Evolutionary conservation across 1,140 invertebrate genomes (phyloP), one percentile per base, ranked within the genome.

Genomic region (Drosophila nasuta): DNA sequence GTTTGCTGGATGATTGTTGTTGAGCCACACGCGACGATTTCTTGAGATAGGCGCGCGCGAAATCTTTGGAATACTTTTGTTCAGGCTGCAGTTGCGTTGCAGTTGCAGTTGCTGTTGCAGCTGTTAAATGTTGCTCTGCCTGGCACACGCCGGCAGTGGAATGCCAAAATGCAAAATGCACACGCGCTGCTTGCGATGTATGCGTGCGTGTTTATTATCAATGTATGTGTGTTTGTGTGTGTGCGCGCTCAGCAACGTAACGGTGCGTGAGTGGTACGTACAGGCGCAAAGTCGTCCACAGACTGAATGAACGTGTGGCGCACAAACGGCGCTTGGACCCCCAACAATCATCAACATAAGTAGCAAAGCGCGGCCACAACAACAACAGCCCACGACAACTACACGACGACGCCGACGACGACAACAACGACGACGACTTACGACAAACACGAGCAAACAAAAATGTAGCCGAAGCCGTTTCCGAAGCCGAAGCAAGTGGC

Each of bases 301-400:
- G 86, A 83, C 81, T 88, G 85, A 88, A 88, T 88, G 85, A 88
- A 89, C 85, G 85, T 89, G 85, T 75, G 77, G 85, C 85, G 83
- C 83, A 88, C 83, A 80, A 85, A 88, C 81, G 85, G 81, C 85
- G 85, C 83, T 88, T 89, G 85, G 85, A 88, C 85, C 82, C 82
- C 81, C 82, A 86, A 83, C 82, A 86, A 79, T 85, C 81, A 85
- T 85, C 77, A 83, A 79, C 83, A 87, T 87, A 87, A 87, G 83
- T 89, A 88, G 83, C 77, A 79, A 76, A 77, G 75, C 75, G 76
- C 76, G 72, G 76, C 72, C 72, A 78, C 73, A 79, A 67, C 77
- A 77, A 75, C 64, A 69, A 46, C 66, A 72, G 52, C 62, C 68
- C 62, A 79, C 77, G 73, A 79, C 79, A 49, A 67, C 70, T 35